Base-by-base conservation (phyloP, 1,140 invertebrate genomes). In the Caenorhabditis latens region DNA sequence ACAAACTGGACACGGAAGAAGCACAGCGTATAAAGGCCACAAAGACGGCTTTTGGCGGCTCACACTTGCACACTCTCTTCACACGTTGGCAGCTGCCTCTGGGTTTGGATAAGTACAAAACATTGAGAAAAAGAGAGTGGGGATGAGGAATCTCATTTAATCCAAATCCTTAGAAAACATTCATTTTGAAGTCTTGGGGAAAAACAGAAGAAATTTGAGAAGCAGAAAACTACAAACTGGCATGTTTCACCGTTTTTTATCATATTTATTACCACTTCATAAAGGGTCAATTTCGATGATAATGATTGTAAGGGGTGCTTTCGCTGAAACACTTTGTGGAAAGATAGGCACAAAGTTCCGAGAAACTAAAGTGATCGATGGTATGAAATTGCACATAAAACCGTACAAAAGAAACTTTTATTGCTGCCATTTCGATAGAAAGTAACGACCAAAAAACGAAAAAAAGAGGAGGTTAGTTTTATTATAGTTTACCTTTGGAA, bases 21-120 rank as follows among this genome's bases (percentile, higher is more conserved):
- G 71, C 21, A n/a, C 53, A n/a, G 71, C 21, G 13, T 79, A 79
- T 79, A 79, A 79, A 79, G n/a, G 46, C 46, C 71, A 79, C 71
- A 50, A 43, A 48, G 46, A 5, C 71, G 43, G 65, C 65, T 46
- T 8, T 16, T 14, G 14, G 61, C 61, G 42, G 71, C 71, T 24
- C n/a, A 50, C 46, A 50, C 43, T 21, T 24, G 43, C 65, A 46
- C 65, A 46, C 71, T 24, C 46, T 21, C 11, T n/a, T 79, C 46
- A 50, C 71, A 79, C 46, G 53, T 79, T 50, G 43, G 71, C 71
- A 79, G 71, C 46, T 79, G 43, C 71, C 19, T 71, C 46, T 71
- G 40, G 42, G 42, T 9, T 16, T 71, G 40, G 8, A 43, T 43
- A 46, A 46, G 42, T 71, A 71, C 11, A 46, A 63, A 63, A 63